These are phyloP conservation scores for Pygmarrhopalites habei DNA, from an alignment of 1,140 invertebrate genomes.

Conservation along the genomic window DNA sequence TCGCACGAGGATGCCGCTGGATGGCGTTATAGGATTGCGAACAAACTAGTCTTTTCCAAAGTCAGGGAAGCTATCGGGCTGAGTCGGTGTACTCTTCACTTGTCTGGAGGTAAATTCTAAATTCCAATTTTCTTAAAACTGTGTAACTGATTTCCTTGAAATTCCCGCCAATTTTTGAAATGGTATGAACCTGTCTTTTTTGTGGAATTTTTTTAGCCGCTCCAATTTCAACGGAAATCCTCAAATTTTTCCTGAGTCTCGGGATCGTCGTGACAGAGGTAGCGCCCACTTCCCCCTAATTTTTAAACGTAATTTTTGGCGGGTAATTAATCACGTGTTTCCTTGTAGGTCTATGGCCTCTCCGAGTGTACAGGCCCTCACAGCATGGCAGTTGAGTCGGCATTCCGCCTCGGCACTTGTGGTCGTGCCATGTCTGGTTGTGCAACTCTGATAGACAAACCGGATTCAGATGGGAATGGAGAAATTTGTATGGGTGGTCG, in stretches of 20 bases:
- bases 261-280: conserved; percentile 70
- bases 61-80: conserved; percentile 68
- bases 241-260: conserved; percentile 77
- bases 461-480: conserved; percentile 28
- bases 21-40: conserved; percentile 47
- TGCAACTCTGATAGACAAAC: conserved; percentile 12
- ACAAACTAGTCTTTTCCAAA: conserved; percentile 66
- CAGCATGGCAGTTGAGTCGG: conserved; percentile 41
- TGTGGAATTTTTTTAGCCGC: no score
- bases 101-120: no score
- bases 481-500: conserved; percentile 66
- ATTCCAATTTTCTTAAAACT: no score
- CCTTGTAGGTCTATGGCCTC: conserved; percentile 45
- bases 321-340: no score
- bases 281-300: conserved; percentile 9
- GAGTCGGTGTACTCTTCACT: conserved; percentile 56
- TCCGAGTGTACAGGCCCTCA: conserved; percentile 59
- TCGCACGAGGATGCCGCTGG: no score
- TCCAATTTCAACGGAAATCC: conserved; percentile 69
- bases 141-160: no score
- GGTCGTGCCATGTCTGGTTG: conserved; percentile 51
- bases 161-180: no score
- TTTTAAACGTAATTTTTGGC: not conserved
- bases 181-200: no score
- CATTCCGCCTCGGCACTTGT: conserved; percentile 57